Conservation (phyloP, 2,888 invertebrate genomes). For the Anorthoa munda region DNA sequence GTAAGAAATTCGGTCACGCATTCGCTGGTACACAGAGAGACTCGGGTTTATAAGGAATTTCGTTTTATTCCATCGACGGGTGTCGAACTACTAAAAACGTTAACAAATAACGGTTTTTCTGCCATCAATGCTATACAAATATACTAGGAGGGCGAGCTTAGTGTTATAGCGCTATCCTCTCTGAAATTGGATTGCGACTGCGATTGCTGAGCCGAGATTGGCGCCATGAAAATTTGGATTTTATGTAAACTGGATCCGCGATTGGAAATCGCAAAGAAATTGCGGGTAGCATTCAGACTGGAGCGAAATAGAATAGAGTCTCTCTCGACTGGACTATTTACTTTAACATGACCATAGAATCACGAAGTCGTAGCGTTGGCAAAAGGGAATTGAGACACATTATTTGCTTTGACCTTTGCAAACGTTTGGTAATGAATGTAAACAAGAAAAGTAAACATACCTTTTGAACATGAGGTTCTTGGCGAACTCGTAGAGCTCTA, state of each 20-base stretch:
- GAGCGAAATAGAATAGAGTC: constrained; percentile 41
- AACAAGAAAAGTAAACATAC: constrained; percentile 77
- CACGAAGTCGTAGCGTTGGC: constrained; percentile 34
- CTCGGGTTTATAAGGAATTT: constrained; percentile 55
- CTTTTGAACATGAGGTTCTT: constrained; percentile 96
- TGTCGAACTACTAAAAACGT: constrained; percentile 59
- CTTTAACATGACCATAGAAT: constrained; percentile 42
- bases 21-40: constrained; percentile 40
- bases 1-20: constrained; percentile 66
- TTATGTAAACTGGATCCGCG: constrained; percentile 66
- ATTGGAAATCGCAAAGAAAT: constrained; percentile 59
- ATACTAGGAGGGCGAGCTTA: constrained; percentile 62
- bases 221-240: constrained; percentile 69
- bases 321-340: constrained; percentile 38
- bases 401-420: constrained; percentile 51
- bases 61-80: constrained; percentile 48
- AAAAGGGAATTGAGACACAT: constrained; percentile 47
- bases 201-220: constrained; percentile 71
- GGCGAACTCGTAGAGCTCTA: constrained; percentile 98
- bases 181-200: constrained; percentile 74
- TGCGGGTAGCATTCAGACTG: constrained; percentile 30
- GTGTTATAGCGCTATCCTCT: constrained; percentile 66
- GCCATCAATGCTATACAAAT: constrained; percentile 57
- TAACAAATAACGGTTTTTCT: constrained; percentile 64
- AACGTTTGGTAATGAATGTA: constrained; percentile 43